Conservation (phyloP, 2,113 vertebrate genomes). For the Phyllopteryx taeniolatus region DNA sequence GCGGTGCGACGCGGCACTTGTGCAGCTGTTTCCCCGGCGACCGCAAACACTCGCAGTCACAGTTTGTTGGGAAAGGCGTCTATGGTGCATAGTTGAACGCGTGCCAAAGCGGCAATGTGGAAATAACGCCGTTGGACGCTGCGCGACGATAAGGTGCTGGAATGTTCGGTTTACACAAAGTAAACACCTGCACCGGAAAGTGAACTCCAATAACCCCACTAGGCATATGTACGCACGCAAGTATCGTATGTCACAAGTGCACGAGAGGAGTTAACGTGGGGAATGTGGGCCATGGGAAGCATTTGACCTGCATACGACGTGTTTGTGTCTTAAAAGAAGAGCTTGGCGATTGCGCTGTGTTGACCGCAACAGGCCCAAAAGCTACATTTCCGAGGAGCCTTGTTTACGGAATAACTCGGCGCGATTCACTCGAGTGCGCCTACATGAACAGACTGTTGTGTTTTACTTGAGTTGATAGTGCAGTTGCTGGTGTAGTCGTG, state of each 20-base stretch:
- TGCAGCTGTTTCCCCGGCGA: constrained; percentile 15
- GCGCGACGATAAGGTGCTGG: constrained; percentile 3
- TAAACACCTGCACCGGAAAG: constrained; percentile 1
- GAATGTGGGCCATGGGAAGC: constrained; percentile 53
- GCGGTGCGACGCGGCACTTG: constrained; percentile 24
- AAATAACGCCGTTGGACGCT: constrained; percentile 22
- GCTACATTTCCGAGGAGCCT: constrained; percentile 27
- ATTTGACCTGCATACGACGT: constrained; percentile 31
- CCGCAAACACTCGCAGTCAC: constrained; percentile 39
- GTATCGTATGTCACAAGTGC: neutral
- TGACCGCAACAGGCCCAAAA: constrained; percentile 19
- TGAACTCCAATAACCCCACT: neutral
- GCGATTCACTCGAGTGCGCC: constrained; percentile 22
- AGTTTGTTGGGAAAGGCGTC: constrained; percentile 41
- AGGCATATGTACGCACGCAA: neutral
- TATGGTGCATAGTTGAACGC: constrained; percentile 27
- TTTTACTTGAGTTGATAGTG: neutral
- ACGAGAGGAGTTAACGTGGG: constrained; percentile 43
- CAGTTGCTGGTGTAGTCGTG: neutral
- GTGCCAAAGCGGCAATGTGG: constrained; percentile 42
- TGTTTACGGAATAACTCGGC: constrained; percentile 49
- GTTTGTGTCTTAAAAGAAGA: neutral
- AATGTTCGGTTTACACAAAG: constrained; percentile 4
- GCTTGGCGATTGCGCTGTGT: constrained; percentile 10
- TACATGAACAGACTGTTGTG: constrained; percentile 47